Evolutionary conservation across 2,797 vertebrate species (phyloP).

Genomic region (Acanthurus leucopareius): DNA sequence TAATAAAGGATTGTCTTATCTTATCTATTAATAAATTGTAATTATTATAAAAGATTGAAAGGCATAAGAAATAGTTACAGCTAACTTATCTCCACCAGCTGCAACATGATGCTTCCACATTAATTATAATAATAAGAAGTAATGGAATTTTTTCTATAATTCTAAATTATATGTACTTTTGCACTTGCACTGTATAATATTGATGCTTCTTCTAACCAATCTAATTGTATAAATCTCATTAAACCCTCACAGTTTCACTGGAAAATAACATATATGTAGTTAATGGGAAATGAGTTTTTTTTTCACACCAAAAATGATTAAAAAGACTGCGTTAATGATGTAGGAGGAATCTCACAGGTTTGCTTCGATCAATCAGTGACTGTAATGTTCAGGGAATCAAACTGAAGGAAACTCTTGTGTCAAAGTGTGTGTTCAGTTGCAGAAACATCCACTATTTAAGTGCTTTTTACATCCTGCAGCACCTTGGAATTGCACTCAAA

Average conservation of each 20-base stretch:
- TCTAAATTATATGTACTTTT: background rate
- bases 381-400: background rate
- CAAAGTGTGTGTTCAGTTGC: background rate
- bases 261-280: background rate
- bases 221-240: background rate
- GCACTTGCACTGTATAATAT: too few relatives aligned
- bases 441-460: constrained; percentile 8
- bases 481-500: constrained; percentile 25
- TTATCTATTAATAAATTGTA: background rate
- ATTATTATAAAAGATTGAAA: background rate
- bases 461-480: constrained; percentile 18
- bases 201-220: too few relatives aligned
- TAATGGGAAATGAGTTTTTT: too few relatives aligned
- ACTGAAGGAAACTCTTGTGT: background rate
- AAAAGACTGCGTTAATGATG: too few relatives aligned
- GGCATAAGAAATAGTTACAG: background rate
- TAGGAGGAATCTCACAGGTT: background rate
- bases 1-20: too few relatives aligned
- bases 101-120: background rate
- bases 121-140: too few relatives aligned
- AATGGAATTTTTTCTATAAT: background rate
- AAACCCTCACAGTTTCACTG: background rate
- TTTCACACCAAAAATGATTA: too few relatives aligned
- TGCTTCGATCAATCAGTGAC: background rate
- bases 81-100: background rate